phyloP scores from a whole-genome alignment of 1,140 invertebrate species.

The Aphis gossypii region DNA sequence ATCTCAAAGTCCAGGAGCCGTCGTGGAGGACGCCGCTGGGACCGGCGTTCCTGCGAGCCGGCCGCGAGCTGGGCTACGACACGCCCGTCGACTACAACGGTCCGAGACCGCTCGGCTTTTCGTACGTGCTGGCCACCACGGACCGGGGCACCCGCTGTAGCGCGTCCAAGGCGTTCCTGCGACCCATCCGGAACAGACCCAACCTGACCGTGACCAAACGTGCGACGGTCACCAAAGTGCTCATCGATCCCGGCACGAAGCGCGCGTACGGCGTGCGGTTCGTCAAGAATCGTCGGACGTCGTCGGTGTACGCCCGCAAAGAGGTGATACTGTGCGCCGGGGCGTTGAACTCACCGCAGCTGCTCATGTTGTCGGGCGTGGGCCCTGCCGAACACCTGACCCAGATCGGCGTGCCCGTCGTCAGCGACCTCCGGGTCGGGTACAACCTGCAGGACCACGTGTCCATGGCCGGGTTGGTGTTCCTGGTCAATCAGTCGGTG shows the following conservation, averaged over 20 bases:
- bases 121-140: slow-evolving; percentile 71
- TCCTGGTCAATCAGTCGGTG: slow-evolving; percentile 66
- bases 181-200: slow-evolving; percentile 67
- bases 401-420: slow-evolving; percentile 72
- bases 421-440: slow-evolving; percentile 68
- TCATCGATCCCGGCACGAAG: slow-evolving; percentile 71
- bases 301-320: slow-evolving; percentile 67
- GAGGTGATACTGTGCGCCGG: slow-evolving; percentile 76
- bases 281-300: slow-evolving; percentile 65
- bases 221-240: slow-evolving; percentile 72
- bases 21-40: slow-evolving; percentile 71
- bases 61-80: slow-evolving; percentile 67
- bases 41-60: slow-evolving; percentile 67
- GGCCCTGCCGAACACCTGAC: slow-evolving; percentile 76
- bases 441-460: slow-evolving; percentile 72
- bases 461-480: slow-evolving; percentile 69
- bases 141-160: slow-evolving; percentile 71
- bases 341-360: slow-evolving; percentile 73
- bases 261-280: slow-evolving; percentile 74
- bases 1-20: slow-evolving; percentile 73
- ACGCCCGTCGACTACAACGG: slow-evolving; percentile 69
- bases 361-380: slow-evolving; percentile 79
- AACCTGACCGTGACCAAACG: slow-evolving; percentile 78
- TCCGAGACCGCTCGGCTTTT: slow-evolving; percentile 72
- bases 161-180: slow-evolving; percentile 71